Evolutionary conservation across 2,113 vertebrate species (phyloP), one percentile per base, ranked within the genome.

Genomic region (Casuarius casuarius): DNA sequence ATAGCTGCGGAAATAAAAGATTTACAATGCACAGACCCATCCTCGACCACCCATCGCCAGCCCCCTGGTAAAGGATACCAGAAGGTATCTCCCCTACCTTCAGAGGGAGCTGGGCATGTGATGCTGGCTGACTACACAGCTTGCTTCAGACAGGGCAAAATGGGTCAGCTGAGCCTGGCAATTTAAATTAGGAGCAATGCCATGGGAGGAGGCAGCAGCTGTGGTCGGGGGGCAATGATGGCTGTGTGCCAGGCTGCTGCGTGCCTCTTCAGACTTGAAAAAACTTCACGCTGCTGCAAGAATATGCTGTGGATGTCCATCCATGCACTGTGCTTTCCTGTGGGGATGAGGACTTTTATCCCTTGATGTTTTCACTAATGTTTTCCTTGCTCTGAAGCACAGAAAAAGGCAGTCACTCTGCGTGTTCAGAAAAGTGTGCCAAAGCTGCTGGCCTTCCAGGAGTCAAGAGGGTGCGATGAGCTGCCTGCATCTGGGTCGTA

Each of bases 121-220:
- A 18, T 58, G 56, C 56, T 58, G 28, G 31, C 56, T 31, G 29
- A 58, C 29, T 58, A 31, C 56, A 31, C 56, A 58, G 29, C 56
- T 58, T 76, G 19, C 4, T 65, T 22, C 63, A 68, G 19, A 12
- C 1, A 0, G 59, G 51, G n/a, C 22, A 68, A 31, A 13, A 16
- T 0, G 0, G 35, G 10, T 19, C 72, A 40, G 10, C 20, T 44
- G 42, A 63, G 10, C 26, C 15, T 2, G 0, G 14, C 3, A 18
- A 13, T 19, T 65, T 38, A 61, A 61, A 33, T 5, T 28, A n/a
- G 22, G 22, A 70, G 40, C 14, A 35, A 42, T 49, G 63, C 20
- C 35, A 66, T 63, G 65, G 58, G 8, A 72, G 42, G 66, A 51
- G 19, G 10, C 4, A 35, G 15, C 35, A 33, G 3, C 35, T 93